Conservation (phyloP, 2,113 vertebrate genomes). For the Puffinus mauretanicus region DNA sequence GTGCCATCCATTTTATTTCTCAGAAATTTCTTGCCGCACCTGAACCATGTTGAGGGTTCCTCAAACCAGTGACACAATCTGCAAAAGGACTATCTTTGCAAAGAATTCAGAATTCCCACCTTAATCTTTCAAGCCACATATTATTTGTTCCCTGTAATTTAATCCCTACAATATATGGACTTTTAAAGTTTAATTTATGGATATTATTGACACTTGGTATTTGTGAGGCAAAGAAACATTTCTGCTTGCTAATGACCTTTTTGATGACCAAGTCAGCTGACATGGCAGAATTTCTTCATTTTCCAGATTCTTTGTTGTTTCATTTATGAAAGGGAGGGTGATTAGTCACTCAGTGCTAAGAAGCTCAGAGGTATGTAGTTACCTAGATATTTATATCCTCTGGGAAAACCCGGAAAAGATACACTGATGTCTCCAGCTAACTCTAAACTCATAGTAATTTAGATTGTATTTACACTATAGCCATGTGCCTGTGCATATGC, state of each 20-base stretch:
- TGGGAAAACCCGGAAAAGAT: neutral
- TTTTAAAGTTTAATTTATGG: neutral
- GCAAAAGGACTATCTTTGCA: neutral
- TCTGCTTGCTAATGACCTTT: neutral
- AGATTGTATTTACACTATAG: neutral
- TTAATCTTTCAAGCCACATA: neutral
- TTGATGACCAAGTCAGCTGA: neutral
- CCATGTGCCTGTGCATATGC: neutral
- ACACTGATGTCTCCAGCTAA: neutral
- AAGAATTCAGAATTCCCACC: neutral
- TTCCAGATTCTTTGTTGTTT: constrained; percentile 22
- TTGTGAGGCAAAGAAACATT: neutral
- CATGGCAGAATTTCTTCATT: neutral
- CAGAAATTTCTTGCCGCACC: neutral
- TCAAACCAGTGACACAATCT: neutral
- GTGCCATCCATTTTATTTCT: neutral
- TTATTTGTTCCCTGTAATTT: neutral
- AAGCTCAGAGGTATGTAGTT: neutral
- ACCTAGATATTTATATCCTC: neutral
- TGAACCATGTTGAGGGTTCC: neutral
- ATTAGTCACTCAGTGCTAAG: neutral
- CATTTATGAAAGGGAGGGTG: constrained; percentile 29
- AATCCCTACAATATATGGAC: neutral
- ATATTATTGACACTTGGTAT: neutral
- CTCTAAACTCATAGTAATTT: neutral